Evolutionary conservation across 2,888 invertebrate species (phyloP), one percentile per base, ranked within the genome.

Genomic region (Drosophila atripex): DNA sequence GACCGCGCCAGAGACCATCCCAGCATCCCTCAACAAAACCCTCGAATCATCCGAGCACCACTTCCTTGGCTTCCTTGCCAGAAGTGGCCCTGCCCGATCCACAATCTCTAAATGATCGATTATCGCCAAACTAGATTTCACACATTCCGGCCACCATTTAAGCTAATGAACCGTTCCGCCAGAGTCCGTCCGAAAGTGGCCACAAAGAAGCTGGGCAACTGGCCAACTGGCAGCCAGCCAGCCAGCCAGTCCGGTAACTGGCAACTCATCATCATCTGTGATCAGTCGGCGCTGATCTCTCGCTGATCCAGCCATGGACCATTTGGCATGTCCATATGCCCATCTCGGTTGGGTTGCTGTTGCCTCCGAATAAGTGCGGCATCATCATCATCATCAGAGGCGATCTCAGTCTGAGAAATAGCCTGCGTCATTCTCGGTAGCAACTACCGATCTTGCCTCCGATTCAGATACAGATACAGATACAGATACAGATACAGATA

Each of bases 371-470:
- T 41, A 66, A 58, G 46, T 51, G 52, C 66, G 61, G 57, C 54
- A 69, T 53, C 53, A 65, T 63, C 28, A 41, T 52, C 70, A 61
- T 41, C 41, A 55, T 23, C 46, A 53, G 66, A 57, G 60, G 21
- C 52, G 39, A 18, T 32, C 47, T 61, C 54, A 39, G 46, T 14
- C 60, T 23, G 50, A 38, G 51, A 66, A 83, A 84, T 76, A 66
- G 58, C 70, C 68, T 60, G 76, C 86, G 85, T 82, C 82, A 82
- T 82, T 73, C 75, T 80, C 82, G 80, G 86, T 83, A 82, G 86
- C 82, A 80, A 82, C 80, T 83, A 80, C 83, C 80, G 83, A 75
- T 39, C 79, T 79, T 56, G 61, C 64, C 64, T 30, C 64, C 64
- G 16, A 51, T 41, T 53, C 54, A 25, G 39, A 49, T 45, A n/a